Evolutionary conservation across 2,797 vertebrate species (phyloP), one percentile per base, ranked within the genome.

Genomic region (Brachyrhaphis roseni): DNA sequence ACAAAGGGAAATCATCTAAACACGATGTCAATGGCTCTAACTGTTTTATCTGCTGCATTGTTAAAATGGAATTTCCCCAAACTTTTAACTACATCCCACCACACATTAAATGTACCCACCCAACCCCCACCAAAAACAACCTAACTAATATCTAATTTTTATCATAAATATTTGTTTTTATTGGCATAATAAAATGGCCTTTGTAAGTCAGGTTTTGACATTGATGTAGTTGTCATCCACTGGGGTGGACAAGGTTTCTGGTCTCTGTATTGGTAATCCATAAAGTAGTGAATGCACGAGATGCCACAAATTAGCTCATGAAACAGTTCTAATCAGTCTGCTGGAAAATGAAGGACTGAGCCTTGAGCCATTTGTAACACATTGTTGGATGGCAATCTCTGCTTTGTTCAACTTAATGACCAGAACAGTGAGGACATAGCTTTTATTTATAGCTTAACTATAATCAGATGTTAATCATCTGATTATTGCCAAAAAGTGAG

Each of bases 1-100:
- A 26, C 77, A 80, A 76, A 76, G 13, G 47, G 49, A 82, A 76
- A 55, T 81, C 62, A 87, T 89, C 72, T 81, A 71, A 68, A 62
- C 41, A 31, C 20, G 10, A 81, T 77, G 75, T 74, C 72, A 75
- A 74, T 81, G 55, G 68, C 45, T 84, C 72, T 13, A 68, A 80
- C 41, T 6, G 5, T 23, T 76, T 79, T 71, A 18, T 53, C 75
- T 13, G 43, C 73, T n/a, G 36, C 34, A 64, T 16, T 34, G 47
- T 85, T 68, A 26, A 15, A 39, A n/a, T 43, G 23, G 23, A 6
- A 5, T 43, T 70, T 43, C 66, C 66, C 6, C 5, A 70, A 43
- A 26, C 12, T 1, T n/a, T 43, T 70, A 72, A 28, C 13, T 1
- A 15, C 20, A 43, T n/a, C 39, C 39, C 10, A 5, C 39, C 39